These are phyloP conservation scores for Periophthalmodon schlosseri DNA, from an alignment of 2,113 vertebrate genomes.

Conservation along the genomic window DNA sequence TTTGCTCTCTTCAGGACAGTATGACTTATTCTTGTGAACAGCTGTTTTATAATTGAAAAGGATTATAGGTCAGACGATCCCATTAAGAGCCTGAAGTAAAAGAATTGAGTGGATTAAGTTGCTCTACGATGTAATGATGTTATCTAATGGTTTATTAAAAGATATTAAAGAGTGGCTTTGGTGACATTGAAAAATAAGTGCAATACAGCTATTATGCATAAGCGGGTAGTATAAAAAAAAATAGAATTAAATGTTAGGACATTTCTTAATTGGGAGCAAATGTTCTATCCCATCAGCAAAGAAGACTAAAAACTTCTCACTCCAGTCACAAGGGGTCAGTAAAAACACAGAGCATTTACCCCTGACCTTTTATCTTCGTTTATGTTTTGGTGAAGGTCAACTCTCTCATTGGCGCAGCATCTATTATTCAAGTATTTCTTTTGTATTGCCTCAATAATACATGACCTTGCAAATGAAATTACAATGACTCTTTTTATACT, in stretches of 20 bases:
- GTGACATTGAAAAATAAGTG: background rate
- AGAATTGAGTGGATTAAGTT: background rate
- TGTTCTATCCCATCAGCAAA: background rate
- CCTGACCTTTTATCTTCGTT: background rate
- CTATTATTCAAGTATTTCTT: background rate
- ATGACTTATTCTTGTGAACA: conserved; percentile 17
- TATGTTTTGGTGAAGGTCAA: background rate
- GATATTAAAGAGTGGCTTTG: background rate
- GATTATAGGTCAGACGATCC: background rate
- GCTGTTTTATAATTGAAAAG: background rate
- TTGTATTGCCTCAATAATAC: background rate
- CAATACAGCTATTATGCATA: no score
- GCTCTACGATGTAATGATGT: background rate
- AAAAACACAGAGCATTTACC: background rate
- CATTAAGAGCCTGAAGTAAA: background rate
- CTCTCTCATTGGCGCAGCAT: background rate
- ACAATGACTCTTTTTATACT: background rate
- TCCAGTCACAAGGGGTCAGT: background rate
- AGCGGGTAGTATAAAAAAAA: no score
- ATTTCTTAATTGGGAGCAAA: background rate
- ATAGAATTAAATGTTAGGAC: no score
- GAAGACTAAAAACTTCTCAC: background rate
- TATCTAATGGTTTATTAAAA: background rate
- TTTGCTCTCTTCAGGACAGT: conserved; percentile 15
- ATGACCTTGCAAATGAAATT: background rate